A percentile compares a stretch with the other conserved stretches of the same genome.
Evolutionary conservation across 2,797 vertebrate species (phyloP).

Genomic region (Enteromius anoplus): DNA sequence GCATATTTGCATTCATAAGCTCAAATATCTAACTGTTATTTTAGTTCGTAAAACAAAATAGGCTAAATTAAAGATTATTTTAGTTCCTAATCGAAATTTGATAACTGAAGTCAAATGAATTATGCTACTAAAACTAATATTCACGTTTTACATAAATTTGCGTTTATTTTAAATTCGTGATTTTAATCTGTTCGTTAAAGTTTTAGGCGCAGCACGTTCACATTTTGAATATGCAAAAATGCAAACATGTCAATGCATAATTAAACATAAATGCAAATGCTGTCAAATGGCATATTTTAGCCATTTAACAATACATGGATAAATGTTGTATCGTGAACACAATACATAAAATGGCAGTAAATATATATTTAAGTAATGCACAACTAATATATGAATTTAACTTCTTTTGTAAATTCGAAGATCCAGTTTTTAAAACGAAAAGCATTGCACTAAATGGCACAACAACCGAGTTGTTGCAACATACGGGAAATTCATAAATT

Average conservation of each 20-base stretch:
- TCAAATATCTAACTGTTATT: not conserved
- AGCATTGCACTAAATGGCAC: not conserved
- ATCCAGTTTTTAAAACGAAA: not conserved
- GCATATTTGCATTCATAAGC: conserved; percentile 32
- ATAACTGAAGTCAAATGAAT: not conserved
- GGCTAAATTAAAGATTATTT: not conserved
- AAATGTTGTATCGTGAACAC: not conserved
- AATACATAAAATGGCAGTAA: not conserved
- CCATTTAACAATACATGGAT: not conserved
- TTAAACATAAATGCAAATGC: conserved; percentile 17
- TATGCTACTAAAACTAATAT: not conserved
- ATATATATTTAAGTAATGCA: not conserved
- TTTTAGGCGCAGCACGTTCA: not conserved
- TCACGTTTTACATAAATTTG: conserved; percentile 24
- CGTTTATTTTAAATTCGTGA: not conserved
- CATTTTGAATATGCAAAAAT: conserved; percentile 35
- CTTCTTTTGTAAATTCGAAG: not conserved
- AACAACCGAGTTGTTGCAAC: not conserved
- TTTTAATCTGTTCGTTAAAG: not conserved
- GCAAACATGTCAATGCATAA: conserved; percentile 12
- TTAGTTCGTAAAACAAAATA: not conserved
- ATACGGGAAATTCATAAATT: not conserved
- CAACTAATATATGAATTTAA: not conserved
- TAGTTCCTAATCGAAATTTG: not conserved
- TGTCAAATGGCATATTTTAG: not conserved